Conservation (phyloP, 2,888 invertebrate species). For the Polyommatus iphigenia region DNA sequence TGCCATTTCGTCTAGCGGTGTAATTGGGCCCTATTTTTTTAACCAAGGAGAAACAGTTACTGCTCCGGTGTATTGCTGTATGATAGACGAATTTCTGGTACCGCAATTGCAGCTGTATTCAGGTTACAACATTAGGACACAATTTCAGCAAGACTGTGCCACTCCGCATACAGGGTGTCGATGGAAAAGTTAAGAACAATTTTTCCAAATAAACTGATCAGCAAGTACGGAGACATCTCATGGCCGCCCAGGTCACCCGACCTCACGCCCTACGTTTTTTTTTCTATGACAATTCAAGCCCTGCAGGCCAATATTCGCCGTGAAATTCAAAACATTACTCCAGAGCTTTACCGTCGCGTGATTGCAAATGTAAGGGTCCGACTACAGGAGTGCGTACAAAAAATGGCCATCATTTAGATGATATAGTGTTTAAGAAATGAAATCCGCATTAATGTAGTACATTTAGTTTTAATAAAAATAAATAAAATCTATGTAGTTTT, state of each 20-base stretch:
- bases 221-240: slow-evolving; percentile 20
- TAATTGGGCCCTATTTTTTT: slow-evolving; percentile 38
- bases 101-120: slow-evolving; percentile 35
- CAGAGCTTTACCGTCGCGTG: not conserved
- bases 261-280: slow-evolving; percentile 26
- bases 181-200: slow-evolving; percentile 29
- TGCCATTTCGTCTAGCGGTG: slow-evolving; percentile 25
- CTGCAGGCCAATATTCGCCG: slow-evolving; percentile 32
- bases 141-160: slow-evolving; percentile 31
- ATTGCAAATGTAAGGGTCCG: not conserved
- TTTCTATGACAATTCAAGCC: slow-evolving; percentile 30
- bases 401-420: not conserved
- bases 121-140: slow-evolving; percentile 35
- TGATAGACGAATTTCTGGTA: slow-evolving; percentile 37
- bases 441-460: not conserved
- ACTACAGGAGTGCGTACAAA: not conserved
- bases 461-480: not conserved
- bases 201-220: slow-evolving; percentile 30
- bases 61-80: slow-evolving; percentile 34
- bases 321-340: slow-evolving; percentile 25
- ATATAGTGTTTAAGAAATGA: not conserved
- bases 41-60: slow-evolving; percentile 36
- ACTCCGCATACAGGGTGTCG: slow-evolving; percentile 32
- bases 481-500: not conserved
- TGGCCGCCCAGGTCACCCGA: slow-evolving; percentile 30